These are phyloP conservation scores for Pelodytes ibericus DNA, from an alignment of 2,797 vertebrate genomes.

Conservation along the genomic window DNA sequence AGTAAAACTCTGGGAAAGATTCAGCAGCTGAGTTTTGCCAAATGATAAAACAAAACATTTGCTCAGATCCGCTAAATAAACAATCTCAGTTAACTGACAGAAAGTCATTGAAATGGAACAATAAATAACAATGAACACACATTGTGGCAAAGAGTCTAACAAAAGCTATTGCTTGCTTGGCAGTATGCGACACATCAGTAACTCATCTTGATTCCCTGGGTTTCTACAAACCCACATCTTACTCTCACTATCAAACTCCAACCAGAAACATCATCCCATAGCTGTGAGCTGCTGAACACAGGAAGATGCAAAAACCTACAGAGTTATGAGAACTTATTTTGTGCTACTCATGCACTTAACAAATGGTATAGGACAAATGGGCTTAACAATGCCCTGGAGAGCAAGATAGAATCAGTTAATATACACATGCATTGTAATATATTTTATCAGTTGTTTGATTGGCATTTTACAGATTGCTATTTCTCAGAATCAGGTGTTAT, in stretches of 20 bases:
- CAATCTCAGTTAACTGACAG: not conserved
- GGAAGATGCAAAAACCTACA: not conserved
- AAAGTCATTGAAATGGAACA: not conserved
- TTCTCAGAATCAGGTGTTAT: not conserved
- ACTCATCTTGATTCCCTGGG: not conserved
- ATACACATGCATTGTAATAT: too few species aligned
- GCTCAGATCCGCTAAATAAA: not conserved
- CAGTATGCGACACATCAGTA: not conserved
- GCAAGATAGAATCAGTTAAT: not conserved
- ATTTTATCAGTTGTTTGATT: too few species aligned
- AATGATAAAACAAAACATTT: too few species aligned
- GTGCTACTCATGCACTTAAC: not conserved
- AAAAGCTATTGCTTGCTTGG: conserved; percentile 4
- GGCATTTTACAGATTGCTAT: not conserved
- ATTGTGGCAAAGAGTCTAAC: not conserved
- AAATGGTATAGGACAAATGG: not conserved
- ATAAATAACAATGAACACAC: not conserved
- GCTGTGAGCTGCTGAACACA: not conserved
- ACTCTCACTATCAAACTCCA: not conserved
- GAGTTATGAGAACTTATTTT: not conserved
- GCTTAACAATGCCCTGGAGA: not conserved
- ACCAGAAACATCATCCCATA: not conserved
- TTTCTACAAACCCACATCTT: not conserved
- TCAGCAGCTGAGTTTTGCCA: not conserved
- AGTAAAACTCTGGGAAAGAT: not conserved